These are phyloP conservation scores for Ceyx melanurus DNA, from an alignment of 2,113 vertebrate genomes.

Conservation along the genomic window DNA sequence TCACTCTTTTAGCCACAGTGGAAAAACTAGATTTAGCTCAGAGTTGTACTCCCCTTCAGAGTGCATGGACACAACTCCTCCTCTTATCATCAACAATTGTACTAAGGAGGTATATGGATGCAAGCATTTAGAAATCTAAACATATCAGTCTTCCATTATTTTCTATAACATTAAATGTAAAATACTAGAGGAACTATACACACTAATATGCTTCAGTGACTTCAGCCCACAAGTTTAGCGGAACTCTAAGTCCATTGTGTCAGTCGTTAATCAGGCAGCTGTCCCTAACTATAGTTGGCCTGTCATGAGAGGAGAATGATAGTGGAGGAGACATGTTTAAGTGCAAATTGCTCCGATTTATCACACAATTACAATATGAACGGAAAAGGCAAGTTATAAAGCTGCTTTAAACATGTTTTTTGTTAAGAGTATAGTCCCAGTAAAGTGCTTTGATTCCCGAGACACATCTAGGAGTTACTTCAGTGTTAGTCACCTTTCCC, in stretches of 20 bases:
- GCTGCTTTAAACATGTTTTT: neutral
- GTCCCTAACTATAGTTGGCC: constrained; percentile 65
- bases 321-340: neutral
- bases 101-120: neutral
- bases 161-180: neutral
- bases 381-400: neutral
- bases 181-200: neutral
- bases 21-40: constrained; percentile 45
- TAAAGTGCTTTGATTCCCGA: neutral
- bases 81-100: neutral
- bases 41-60: neutral
- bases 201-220: neutral
- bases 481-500: neutral
- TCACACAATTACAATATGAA: neutral
- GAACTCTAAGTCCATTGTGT: constrained; percentile 12
- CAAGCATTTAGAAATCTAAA: neutral
- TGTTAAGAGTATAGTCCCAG: neutral
- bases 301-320: constrained; percentile 44
- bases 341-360: neutral
- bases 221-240: neutral
- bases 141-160: neutral
- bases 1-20: constrained; percentile 27
- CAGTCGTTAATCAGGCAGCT: constrained; percentile 54
- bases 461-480: neutral
- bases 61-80: neutral